Evolutionary conservation across 2,888 invertebrate genomes (phyloP), one percentile per base, ranked within the genome.

Genomic region (Fissipunctia ypsillon): DNA sequence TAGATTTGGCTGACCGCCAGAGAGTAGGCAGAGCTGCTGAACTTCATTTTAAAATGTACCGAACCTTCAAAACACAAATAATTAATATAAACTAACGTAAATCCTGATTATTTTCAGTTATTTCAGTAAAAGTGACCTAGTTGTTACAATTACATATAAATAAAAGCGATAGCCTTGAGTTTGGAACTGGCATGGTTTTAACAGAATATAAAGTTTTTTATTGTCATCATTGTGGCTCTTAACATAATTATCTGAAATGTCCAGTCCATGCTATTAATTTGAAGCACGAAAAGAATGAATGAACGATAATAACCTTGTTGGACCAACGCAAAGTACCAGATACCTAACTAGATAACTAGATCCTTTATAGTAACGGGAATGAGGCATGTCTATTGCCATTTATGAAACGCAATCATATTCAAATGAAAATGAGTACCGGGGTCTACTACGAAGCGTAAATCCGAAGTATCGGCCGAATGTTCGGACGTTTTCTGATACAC

Each of bases 1-100:
- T 56, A 38, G 43, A 73, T 78, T 89, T 90, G 90, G 90, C 89
- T 57, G 7, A 7, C 22, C 54, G 88, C 89, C 89, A 89, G 85
- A 59, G 70, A 72, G 68, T 65, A 86, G 86, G 84, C 77, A 79
- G 80, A 85, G 61, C 83, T 73, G 76, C 73, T 88, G 88, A 91
- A 91, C 89, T 89, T 89, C 84, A 84, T 80, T 84, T 87, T 84
- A 78, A 82, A 81, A 83, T 61, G 73, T 74, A 65, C 76, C 65
- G 69, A 81, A 89, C 80, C 81, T 87, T 88, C 85, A 81, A 81
- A 85, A 80, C 73, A 73, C 45, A 66, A 60, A 84, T 82, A 85
- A 86, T 86, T 83, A 81, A 77, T n/a, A n/a, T n/a, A 73, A 81
- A 71, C 73, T 60, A 82, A 70, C 71, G 69, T 83, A 69, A 82